A percentile compares a stretch with the other conserved stretches of the same genome.
Conservation (phyloP, 2,797 vertebrate genomes). For the Gambelia wislizenii region DNA sequence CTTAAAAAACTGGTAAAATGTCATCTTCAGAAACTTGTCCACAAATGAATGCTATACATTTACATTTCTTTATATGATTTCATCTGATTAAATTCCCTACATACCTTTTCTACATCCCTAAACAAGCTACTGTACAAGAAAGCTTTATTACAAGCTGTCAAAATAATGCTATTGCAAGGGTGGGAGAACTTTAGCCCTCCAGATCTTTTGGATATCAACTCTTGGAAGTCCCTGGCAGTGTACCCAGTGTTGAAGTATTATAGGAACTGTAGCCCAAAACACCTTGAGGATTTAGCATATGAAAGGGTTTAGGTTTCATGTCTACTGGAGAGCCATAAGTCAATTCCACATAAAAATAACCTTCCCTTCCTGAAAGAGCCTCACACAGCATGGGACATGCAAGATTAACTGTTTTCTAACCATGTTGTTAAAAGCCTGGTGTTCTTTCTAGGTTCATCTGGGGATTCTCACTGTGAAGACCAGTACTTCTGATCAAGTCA, state of each 20-base stretch:
- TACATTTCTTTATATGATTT: conserved; percentile 34
- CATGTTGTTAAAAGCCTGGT: not conserved
- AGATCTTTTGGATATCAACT: not conserved
- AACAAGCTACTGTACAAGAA: not conserved
- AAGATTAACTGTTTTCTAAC: not conserved
- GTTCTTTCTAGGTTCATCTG: not conserved
- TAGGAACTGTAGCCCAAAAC: not conserved
- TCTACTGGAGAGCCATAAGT: not conserved
- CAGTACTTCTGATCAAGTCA: not conserved
- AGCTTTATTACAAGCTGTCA: conserved; percentile 6
- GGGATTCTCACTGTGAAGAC: not conserved
- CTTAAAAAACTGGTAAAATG: conserved; percentile 62
- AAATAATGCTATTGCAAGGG: not conserved
- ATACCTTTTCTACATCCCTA: not conserved
- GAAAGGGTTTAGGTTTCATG: not conserved
- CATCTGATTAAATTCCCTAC: not conserved
- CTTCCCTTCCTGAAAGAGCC: not conserved
- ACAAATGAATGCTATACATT: conserved; percentile 63
- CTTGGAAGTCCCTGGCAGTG: not conserved
- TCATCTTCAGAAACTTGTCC: conserved; percentile 65
- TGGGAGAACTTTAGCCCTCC: no score
- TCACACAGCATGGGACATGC: conserved; percentile 22
- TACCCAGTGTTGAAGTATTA: not conserved
- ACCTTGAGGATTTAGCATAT: not conserved
- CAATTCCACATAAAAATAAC: not conserved